Evolutionary conservation across 2,797 vertebrate species (phyloP), one percentile per base, ranked within the genome.

Genomic region (Pseudotriccus pelzelni): DNA sequence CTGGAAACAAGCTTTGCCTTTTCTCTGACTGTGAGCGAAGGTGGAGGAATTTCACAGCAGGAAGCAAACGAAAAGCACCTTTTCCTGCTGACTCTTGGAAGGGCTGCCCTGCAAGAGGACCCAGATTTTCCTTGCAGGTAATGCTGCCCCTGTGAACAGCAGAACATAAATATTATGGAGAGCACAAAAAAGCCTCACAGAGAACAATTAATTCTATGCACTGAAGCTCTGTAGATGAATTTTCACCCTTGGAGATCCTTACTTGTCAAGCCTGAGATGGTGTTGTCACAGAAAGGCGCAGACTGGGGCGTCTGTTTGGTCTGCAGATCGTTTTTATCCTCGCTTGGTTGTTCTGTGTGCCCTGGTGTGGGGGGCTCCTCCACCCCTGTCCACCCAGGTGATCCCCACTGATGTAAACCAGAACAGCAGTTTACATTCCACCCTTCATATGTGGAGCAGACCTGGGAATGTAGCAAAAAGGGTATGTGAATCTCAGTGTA

Each of bases 161-260:
- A 55, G 72, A 56, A 89, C 75, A 87, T 30, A 87, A 53, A 87
- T 85, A 73, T 58, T 91, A 50, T 87, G 69, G 50, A 76, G 18
- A 67, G 28, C 7, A 73, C 75, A 75, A 66, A 49, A 69, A 75
- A 50, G 23, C 63, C 55, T 73, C 19, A 8, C 21, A 27, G 76
- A 79, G 79, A 76, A 7, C 79, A 66, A 90, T 80, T 83, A 53
- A 73, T 93, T 82, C 43, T 55, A 36, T 43, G 43, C 30, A 37
- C 55, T 62, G 70, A 41, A 32, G 27, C 41, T 49, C 27, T 82
- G 63, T 41, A 73, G 90, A 69, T 80, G 56, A 22, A 39, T 83
- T 85, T 73, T 32, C 75, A 76, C 78, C 75, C 44, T 34, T 13
- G 19, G 41, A 46, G 79, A 93, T 67, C 72, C 46, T 66, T 12